Evolutionary conservation across 2,797 vertebrate genomes (phyloP), one percentile per base, ranked within the genome.

Genomic region (Leptodactylus fallax): DNA sequence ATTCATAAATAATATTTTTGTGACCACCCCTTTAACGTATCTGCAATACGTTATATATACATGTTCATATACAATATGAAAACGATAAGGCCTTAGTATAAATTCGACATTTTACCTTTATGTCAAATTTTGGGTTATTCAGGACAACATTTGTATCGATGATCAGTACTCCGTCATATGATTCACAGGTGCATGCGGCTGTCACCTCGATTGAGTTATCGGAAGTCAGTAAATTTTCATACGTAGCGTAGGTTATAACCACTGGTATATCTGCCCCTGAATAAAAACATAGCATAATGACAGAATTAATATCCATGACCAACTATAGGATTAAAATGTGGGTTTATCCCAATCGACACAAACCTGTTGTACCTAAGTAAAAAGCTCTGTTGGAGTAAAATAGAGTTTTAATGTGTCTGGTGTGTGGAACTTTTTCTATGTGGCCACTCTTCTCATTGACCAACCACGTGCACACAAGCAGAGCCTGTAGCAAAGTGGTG

Each of bases 161-260:
- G 14, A 95, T 90, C 5, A 90, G 82, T 85, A 91, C 92, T 81
- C 92, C 91, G 65, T 91, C 90, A 87, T 92, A 0, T 90, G 89
- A 55, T 87, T 94, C 72, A 63, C 93, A 87, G 51, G 85, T 63
- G 45, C 93, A 95, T 78, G 95, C 86, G 45, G 94, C 94, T 13
- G 93, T 93, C 83, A 95, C 81, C 0, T 94, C 90, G 80, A 96
- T 94, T 91, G 94, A 94, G 91, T 92, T 93, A 88, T 95, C 95
- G 7, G 94, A 92, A n/a, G 86, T 87, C 87, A 96, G 87, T 76
- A 90, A 90, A 51, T 89, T 85, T 88, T 94, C 93, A n/a, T 95
- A 95, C 51, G 92, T 91, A 78, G 91, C 90, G 36, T 94, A 95
- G 90, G 93, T 49, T 87, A 96, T 94, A 55, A 74, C 83, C 78